Evolutionary conservation across 2,797 vertebrate species (phyloP).

Genomic region (Argentina silus): DNA sequence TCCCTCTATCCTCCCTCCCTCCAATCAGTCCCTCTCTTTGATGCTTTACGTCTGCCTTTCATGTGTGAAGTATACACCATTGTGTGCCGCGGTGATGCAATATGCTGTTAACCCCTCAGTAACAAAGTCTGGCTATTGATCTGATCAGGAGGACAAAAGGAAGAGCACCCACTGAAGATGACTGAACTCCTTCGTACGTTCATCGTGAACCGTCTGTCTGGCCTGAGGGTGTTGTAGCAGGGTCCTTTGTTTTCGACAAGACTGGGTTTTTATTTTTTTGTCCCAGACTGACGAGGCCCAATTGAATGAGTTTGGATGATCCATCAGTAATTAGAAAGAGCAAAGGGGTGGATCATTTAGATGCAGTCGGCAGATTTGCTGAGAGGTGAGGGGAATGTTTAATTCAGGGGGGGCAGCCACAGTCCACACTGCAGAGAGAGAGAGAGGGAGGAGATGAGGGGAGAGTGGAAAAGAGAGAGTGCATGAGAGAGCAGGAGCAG

Average conservation of each 20-base stretch:
- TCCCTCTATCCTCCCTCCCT: background rate
- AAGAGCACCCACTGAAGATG: conserved; percentile 5
- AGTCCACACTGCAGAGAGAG: background rate
- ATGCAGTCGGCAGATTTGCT: conserved; percentile 67
- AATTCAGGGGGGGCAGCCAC: conserved; percentile 65
- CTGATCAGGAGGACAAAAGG: background rate
- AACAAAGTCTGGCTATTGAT: conserved; percentile 15
- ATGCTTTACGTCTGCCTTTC: background rate
- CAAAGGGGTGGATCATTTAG: conserved; percentile 62
- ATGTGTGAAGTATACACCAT: background rate
- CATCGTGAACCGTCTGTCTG: conserved; percentile 5
- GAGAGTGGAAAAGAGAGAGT: background rate
- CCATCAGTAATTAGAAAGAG: conserved; percentile 75
- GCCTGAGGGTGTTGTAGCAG: conserved; percentile 15
- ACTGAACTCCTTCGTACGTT: background rate
- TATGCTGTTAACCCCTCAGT: background rate
- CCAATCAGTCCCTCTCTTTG: background rate
- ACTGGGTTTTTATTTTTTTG: conserved; percentile 69
- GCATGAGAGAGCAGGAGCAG: conserved; percentile 20
- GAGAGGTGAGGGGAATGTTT: conserved; percentile 68
- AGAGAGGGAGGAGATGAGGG: too few species aligned
- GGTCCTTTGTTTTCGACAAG: conserved; percentile 55
- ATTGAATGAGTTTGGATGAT: conserved; percentile 68
- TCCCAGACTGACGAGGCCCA: conserved; percentile 45
- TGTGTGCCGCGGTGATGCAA: background rate